A percentile compares a stretch with the other conserved stretches of the same genome.
Conservation (phyloP, 35 echinoderm and acorn worm genomes). For the Heliocidaris erythrogramma region DNA sequence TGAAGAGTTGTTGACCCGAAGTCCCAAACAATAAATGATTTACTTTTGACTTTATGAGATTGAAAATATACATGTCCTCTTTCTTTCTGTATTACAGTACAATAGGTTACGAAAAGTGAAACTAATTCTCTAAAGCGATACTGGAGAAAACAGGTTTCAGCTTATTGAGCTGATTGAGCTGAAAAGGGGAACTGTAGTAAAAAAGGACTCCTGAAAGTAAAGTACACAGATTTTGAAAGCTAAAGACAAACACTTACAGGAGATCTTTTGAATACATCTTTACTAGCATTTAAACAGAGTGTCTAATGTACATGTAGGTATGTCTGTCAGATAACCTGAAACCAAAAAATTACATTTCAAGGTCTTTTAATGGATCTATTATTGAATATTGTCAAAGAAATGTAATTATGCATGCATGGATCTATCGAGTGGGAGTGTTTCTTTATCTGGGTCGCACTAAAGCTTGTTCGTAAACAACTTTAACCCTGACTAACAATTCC, state of each 20-base stretch:
- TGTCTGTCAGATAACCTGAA: too few relatives aligned
- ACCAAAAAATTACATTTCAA: background rate
- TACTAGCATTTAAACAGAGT: too few relatives aligned
- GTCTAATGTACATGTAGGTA: background rate
- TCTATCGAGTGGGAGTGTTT: background rate
- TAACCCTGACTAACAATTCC: background rate
- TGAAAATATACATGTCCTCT: too few relatives aligned
- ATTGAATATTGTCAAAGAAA: background rate
- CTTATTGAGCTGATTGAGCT: background rate
- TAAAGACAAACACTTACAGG: background rate
- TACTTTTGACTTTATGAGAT: too few relatives aligned
- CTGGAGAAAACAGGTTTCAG: background rate
- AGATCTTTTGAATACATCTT: background rate
- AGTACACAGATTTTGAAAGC: background rate
- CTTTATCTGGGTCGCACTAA: background rate
- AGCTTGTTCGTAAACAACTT: background rate
- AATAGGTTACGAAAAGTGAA: too few relatives aligned
- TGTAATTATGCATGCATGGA: slow-evolving; percentile 1
- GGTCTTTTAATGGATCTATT: background rate
- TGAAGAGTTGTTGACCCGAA: too few relatives aligned
- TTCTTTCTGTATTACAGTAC: too few relatives aligned
- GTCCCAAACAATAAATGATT: too few relatives aligned
- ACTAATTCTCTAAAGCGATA: too few relatives aligned
- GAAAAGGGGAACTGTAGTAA: background rate
- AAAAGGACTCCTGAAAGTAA: background rate